Base-by-base conservation (phyloP, 35 echinoderm and acorn worm genomes). In the Ptychodera flava region DNA sequence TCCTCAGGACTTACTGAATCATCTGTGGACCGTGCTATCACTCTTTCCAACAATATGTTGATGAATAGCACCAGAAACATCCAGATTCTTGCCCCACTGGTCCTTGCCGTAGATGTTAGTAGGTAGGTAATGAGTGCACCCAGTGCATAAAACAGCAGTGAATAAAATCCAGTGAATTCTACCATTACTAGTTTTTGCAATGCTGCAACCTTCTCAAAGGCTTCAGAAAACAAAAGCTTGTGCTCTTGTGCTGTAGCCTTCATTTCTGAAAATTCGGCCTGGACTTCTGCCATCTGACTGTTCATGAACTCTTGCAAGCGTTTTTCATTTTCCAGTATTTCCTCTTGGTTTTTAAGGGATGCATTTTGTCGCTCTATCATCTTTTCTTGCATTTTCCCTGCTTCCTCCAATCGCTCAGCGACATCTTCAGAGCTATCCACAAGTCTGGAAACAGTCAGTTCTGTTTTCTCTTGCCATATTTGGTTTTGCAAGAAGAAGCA, bases 401-500 rank as follows among this genome's bases (percentile, higher is more conserved):
- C 92, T 1, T 80, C 84, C 79, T 99, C 92, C 88, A 99, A 79
- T 79, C 91, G 88, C 0, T 86, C 93, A 31, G 93, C 96, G 16
- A 99, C 96, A 29, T 85, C 36, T 79, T 94, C 96, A 0, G 96
- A 99, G 79, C 92, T 99, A 82, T 86, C 30, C 34, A 86, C 91
- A 16, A 99, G 77, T 34, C 91, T 87, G 1, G 93, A 90, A 16
- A 99, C 93, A 0, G 96, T 99, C 1, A 86, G 29, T 77, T 99
- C 96, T 0, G 96, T 99, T 34, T 89, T 80, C 90, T 99, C 89
- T 29, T 99, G 96, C 96, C 96, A 99, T 12, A 94, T 93, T 89
- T 99, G 96, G 83, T 86, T 99, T 81, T 94, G 96, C 1, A 99
- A 86, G 36, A 92, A 99, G 83, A 94, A 99, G 86, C 96, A 99